Conservation (phyloP, 2,797 vertebrate species). For the Varecia variegata region DNA sequence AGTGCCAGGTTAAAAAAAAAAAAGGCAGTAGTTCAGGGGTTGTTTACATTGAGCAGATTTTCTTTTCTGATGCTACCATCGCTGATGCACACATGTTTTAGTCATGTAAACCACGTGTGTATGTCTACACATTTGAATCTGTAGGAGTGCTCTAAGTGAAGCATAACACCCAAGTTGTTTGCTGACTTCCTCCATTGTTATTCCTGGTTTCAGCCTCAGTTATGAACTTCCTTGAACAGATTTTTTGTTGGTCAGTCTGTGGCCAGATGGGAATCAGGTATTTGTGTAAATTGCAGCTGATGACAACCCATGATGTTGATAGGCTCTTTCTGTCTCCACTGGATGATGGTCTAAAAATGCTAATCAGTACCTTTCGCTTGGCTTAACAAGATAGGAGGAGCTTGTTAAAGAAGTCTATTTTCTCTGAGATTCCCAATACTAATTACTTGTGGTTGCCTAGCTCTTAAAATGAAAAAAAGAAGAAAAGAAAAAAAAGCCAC, state of each 20-base stretch:
- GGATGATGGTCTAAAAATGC: neutral
- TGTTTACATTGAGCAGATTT: neutral
- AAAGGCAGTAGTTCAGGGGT: neutral
- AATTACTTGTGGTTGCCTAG: slow-evolving; percentile 32
- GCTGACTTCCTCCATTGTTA: neutral
- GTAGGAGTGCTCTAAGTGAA: neutral
- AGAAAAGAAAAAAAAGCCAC: neutral
- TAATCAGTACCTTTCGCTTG: neutral
- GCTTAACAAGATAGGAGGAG: neutral
- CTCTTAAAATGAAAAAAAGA: slow-evolving; percentile 9
- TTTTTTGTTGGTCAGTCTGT: neutral
- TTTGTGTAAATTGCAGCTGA: neutral
- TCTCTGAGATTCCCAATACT: neutral
- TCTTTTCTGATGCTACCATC: neutral
- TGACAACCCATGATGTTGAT: neutral
- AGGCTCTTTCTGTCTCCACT: neutral
- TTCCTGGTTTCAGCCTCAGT: neutral
- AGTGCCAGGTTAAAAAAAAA: neutral
- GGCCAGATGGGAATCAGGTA: neutral
- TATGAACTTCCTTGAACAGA: neutral
- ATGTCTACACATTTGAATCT: neutral
- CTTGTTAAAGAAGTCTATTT: neutral
- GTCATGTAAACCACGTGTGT: neutral
- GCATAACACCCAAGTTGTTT: neutral
- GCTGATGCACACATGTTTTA: neutral